A percentile compares a stretch with the other conserved stretches of the same genome.
phyloP scores from a whole-genome alignment of 2,113 vertebrate genomes.

The Oenanthe melanoleuca region DNA sequence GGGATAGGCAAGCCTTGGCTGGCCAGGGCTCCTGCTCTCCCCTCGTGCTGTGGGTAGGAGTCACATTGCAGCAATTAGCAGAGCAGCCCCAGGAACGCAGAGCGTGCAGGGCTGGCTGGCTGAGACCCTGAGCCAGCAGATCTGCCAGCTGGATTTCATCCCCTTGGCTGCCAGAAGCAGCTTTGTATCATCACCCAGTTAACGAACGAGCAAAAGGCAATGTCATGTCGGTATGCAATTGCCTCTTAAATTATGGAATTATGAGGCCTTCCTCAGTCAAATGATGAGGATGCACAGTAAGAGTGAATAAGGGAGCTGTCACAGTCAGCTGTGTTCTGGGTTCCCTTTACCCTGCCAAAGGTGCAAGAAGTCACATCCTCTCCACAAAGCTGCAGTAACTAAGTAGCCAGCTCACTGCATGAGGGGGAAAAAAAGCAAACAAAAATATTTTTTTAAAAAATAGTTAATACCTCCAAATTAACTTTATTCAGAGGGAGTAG shows the following conservation, averaged over 20 bases:
- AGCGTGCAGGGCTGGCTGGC: not conserved
- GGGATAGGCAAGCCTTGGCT: not conserved
- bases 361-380: not conserved
- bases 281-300: not conserved
- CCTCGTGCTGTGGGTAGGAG: rapidly evolving
- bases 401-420: not conserved
- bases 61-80: constrained; percentile 19
- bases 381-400: not conserved
- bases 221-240: not conserved
- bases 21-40: not conserved
- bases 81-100: not conserved
- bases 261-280: not conserved
- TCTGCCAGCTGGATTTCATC: constrained; percentile 18
- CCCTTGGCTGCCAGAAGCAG: constrained; percentile 11
- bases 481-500: not conserved
- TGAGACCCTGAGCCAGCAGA: not conserved
- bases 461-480: not conserved
- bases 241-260: not conserved
- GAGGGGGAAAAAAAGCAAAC: not conserved
- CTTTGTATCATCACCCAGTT: constrained; percentile 35
- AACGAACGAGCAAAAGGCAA: not conserved
- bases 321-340: rapidly evolving
- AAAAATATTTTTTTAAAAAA: not conserved
- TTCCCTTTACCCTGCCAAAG: not conserved
- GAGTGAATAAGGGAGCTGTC: not conserved